Base-by-base conservation (phyloP, 2,113 vertebrate species). In the Hydrochoerus hydrochaeris region DNA sequence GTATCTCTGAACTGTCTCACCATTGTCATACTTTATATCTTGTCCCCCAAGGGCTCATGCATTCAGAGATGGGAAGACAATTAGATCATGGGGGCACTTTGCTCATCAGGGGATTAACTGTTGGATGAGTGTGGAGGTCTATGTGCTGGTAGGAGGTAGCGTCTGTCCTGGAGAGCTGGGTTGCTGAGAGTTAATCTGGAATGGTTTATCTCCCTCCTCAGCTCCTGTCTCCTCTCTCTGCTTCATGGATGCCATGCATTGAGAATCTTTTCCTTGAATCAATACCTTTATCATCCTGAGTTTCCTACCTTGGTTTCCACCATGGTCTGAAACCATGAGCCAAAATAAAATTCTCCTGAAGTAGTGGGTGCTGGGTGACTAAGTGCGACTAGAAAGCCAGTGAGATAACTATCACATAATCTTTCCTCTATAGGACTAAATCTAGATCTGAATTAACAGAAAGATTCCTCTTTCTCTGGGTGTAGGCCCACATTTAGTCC, bases 1-100 rank as follows among this genome's bases (percentile, higher is more conserved):
- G 30, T 95, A 9, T 41, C 78, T 96, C 85, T 80, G 89, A 93
- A 81, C 3, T 62, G 57, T 95, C 85, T 78, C 44, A 32, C 44
- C 3, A 0, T 32, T 30, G 14, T 78, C 75, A 78, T 49, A 7
- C 13, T 30, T 30, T 46, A 46, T 28, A 14, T 78, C 73, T 78
- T 17, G 44, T 30, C 44, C 7, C 44, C 75, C 44, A 30, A 44
- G 32, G 44, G 5, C 44, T 30, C 14, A 46, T 78, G 44, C 13
- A 13, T 78, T 32, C 14, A 32, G 75, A 49, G 26, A 13, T 30
- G 75, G 73, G 26, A 77, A 78, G 28, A 11, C 16, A 38, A 30
- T 4, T 49, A 44, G 75, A 7, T 78, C 13, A 16, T 16, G 28
- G 24, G 41, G 6, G 28, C 13, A 1, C 44, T 49, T 16, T 78